Evolutionary conservation across 1,140 invertebrate genomes (phyloP), one percentile per base, ranked within the genome.

Genomic region (Glomeris maerens): DNA sequence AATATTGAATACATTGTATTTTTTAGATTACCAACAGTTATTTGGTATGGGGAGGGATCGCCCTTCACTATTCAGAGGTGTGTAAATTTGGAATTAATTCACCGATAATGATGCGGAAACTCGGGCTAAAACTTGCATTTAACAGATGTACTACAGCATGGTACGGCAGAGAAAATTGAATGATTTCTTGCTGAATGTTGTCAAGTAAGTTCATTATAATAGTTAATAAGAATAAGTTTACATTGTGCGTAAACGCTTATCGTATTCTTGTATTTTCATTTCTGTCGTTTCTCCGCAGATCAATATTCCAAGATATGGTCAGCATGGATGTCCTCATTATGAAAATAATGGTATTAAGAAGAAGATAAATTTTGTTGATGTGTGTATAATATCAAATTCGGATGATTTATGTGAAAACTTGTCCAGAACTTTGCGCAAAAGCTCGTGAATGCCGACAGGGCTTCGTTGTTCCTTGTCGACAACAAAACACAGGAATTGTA

Each of bases 261-360:
- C 47, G 13, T 39, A 48, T 29, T 27, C 17, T 29, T 27, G 26
- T 20, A 50, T 3, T 21, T 23, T 53, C 22, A 23, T 13, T 56
- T 3, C 42, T 36, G 20, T 27, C 52, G 2, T 48, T 36, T 41
- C 40, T 57, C 62, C 44, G 57, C 42, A 74, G 72, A 50, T 74
- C 72, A 14, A 73, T 76, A 44, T 76, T 74, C 57, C 82, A 86
- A 73, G 83, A 88, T 57, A 87, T 89, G 74, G 77, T 84, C 29
- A 83, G 79, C 54, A 81, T 88, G 73, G 84, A 88, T 59, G 73
- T 74, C 22, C 70, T 88, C 0, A 84, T 89, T 14, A 79, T 83
- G 63, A 84, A 83, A 63, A 81, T 89, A 41, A 79, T 89, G 71
- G 72, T 73, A n/a, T n/a, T n/a, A n/a, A n/a, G 62, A 60, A 61